Percentiles rank a stretch among this genome's conserved stretches.
These are phyloP conservation scores for Bugulina stolonifera DNA, from an alignment of 2,888 invertebrate genomes.

Conservation along the genomic window DNA sequence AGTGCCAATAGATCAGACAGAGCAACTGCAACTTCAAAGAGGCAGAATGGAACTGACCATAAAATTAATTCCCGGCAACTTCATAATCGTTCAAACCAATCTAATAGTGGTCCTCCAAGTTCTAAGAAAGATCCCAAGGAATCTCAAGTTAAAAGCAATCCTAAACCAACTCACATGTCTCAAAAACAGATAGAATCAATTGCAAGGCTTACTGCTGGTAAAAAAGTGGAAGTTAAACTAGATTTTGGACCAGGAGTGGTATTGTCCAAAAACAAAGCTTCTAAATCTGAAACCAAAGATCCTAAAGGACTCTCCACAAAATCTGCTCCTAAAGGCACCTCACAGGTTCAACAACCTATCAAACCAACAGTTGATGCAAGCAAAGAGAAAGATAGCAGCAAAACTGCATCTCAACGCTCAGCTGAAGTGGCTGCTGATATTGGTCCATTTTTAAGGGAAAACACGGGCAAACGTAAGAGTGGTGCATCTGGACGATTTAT, in stretches of 20 bases:
- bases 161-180: conserved; percentile 4
- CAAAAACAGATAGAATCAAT: neutral
- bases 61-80: no score
- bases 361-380: neutral
- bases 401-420: neutral
- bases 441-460: conserved; percentile 3
- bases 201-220: conserved; percentile 3
- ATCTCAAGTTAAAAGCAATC: no score
- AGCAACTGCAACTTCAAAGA: no score
- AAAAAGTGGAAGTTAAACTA: neutral
- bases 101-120: no score
- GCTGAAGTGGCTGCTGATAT: neutral
- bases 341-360: neutral
- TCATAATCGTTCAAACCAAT: no score
- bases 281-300: neutral
- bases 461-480: neutral
- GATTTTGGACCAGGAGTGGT: neutral
- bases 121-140: no score
- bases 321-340: neutral
- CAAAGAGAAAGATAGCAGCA: neutral
- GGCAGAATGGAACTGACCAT: no score
- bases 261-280: neutral
- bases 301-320: neutral
- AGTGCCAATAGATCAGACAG: no score
- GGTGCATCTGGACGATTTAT: conserved; percentile 19